Conservation (phyloP, 2,113 vertebrate species). For the cattle (Bos taurus) region DNA sequence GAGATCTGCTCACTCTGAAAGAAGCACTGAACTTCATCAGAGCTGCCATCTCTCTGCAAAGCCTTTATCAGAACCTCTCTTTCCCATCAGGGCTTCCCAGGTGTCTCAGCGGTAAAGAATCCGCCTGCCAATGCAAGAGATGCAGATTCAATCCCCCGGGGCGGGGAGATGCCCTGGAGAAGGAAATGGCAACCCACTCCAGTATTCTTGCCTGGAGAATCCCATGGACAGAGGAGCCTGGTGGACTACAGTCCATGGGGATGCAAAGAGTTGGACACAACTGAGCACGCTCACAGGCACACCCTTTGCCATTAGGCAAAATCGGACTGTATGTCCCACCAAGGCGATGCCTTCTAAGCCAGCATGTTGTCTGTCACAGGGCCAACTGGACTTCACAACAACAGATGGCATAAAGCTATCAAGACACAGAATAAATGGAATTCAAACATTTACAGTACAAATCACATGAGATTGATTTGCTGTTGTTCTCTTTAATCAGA, state of each 20-base stretch:
- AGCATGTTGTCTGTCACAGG: neutral
- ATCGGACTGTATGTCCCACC: neutral
- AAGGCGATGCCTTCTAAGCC: neutral
- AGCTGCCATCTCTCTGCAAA: neutral
- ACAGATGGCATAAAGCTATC: neutral
- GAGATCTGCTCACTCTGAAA: neutral
- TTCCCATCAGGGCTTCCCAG: neutral
- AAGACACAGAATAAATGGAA: conserved; percentile 6
- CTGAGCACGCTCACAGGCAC: neutral
- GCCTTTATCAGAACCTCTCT: neutral
- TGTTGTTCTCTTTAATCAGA: conserved; percentile 9
- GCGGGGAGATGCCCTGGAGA: neutral
- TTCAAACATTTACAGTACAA: conserved; percentile 34
- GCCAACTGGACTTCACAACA: neutral
- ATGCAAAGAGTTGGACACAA: rapidly evolving
- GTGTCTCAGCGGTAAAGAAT: neutral
- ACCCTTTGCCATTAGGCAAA: neutral
- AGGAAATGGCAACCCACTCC: neutral
- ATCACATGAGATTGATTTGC: neutral
- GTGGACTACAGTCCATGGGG: neutral
- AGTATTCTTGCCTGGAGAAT: neutral
- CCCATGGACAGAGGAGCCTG: neutral
- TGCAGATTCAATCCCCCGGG: neutral
- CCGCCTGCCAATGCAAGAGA: neutral
- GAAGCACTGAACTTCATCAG: neutral